Evolutionary conservation across 53 echinoderm and acorn worm genomes (phyloP).

Genomic region (Echinometra lucunter): DNA sequence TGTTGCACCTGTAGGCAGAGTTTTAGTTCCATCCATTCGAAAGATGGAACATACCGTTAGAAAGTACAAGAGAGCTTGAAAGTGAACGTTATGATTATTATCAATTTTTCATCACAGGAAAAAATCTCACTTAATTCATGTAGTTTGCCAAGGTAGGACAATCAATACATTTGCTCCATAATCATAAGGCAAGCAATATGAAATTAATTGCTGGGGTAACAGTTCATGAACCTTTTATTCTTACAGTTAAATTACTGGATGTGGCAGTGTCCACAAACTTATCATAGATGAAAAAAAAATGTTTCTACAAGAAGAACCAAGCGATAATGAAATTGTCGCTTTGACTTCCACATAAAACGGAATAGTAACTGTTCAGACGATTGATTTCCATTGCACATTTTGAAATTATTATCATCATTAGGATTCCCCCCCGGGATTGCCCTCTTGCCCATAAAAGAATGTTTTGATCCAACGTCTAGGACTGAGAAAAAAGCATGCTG

Average conservation of each 20-base stretch:
- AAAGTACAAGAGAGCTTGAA: not conserved
- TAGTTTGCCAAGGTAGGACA: too few species aligned
- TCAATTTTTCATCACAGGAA: too few species aligned
- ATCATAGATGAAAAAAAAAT: not conserved
- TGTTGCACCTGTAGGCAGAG: not conserved
- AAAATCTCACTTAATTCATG: too few species aligned
- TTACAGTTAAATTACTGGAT: not conserved
- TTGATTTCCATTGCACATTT: not conserved
- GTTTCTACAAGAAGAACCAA: not conserved
- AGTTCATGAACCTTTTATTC: not conserved
- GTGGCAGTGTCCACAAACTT: not conserved
- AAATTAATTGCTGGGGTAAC: not conserved
- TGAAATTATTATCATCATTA: not conserved
- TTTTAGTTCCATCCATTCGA: not conserved
- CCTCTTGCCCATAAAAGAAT: not conserved
- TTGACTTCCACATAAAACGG: not conserved
- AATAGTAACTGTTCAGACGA: not conserved
- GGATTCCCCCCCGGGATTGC: too few species aligned
- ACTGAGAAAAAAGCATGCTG: constrained; percentile 6
- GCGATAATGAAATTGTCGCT: not conserved
- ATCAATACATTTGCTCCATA: not conserved
- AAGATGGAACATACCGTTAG: not conserved
- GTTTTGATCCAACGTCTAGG: not conserved
- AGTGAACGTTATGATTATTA: too few species aligned
- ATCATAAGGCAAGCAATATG: not conserved